These are phyloP conservation scores for Drosophila colorata DNA, from an alignment of 2,888 invertebrate species.

Conservation along the genomic window DNA sequence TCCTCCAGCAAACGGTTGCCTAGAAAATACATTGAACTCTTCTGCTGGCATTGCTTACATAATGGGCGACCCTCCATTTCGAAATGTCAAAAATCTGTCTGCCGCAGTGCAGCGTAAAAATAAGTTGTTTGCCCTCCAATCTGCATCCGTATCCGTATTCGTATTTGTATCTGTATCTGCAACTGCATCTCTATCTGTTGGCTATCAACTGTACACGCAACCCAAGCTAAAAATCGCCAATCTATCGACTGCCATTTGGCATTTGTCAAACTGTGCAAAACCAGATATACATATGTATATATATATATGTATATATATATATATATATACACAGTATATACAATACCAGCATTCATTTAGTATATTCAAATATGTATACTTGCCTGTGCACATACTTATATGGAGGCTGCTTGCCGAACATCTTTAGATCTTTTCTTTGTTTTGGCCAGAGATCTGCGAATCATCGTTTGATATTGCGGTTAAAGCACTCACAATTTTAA, in stretches of 20 bases:
- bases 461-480: conserved; percentile 11
- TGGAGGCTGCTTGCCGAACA: conserved; percentile 3
- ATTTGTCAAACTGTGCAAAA: conserved; percentile 28
- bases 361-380: background rate
- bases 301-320: background rate
- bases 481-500: background rate
- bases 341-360: background rate
- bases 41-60: conserved; percentile 60
- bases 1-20: conserved; percentile 54
- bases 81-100: conserved; percentile 61
- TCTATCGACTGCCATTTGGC: conserved; percentile 45
- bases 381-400: background rate
- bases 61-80: conserved; percentile 36
- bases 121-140: conserved; percentile 53
- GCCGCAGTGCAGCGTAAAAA: conserved; percentile 39
- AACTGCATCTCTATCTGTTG: conserved; percentile 18
- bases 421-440: conserved; percentile 20
- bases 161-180: conserved; percentile 2
- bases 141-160: conserved; percentile 13
- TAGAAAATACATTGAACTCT: conserved; percentile 69
- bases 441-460: conserved; percentile 15
- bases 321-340: background rate
- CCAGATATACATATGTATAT: background rate
- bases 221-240: conserved; percentile 22
- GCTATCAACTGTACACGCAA: conserved; percentile 12